Evolutionary conservation across 2,888 invertebrate species (phyloP).

Genomic region (Ornithoptera alexandrae): DNA sequence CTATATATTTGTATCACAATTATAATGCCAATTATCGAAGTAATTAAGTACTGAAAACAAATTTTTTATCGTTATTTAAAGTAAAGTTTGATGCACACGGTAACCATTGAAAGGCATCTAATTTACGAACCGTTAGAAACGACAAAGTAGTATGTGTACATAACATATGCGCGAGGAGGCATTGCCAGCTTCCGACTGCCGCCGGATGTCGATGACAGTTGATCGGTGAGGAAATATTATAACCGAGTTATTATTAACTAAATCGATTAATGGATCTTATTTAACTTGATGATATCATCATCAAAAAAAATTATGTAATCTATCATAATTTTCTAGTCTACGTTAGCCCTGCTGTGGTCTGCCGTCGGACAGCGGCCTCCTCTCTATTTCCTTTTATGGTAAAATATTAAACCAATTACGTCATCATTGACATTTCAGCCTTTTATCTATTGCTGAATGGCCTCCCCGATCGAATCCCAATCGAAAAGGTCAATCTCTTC

Average conservation of each 20-base stretch:
- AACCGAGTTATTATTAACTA: not conserved
- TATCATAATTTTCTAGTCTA: too few relatives aligned
- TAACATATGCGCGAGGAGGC: not conserved
- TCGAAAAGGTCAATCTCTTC: too few relatives aligned
- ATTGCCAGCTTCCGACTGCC: constrained; percentile 15
- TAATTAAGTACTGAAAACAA: too few relatives aligned
- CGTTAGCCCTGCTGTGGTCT: too few relatives aligned
- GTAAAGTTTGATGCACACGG: not conserved
- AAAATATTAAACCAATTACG: too few relatives aligned
- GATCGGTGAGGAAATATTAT: constrained; percentile 1
- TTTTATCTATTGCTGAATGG: too few relatives aligned
- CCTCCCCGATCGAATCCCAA: too few relatives aligned
- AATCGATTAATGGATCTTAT: not conserved
- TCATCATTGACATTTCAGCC: too few relatives aligned
- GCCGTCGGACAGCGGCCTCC: too few relatives aligned
- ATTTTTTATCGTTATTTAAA: not conserved
- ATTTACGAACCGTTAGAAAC: not conserved
- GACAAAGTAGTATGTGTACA: not conserved
- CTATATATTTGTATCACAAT: not conserved
- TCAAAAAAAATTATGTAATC: too few relatives aligned
- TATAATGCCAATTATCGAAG: too few relatives aligned
- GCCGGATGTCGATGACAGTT: constrained; percentile 7
- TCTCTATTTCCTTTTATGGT: too few relatives aligned
- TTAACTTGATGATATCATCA: not conserved
- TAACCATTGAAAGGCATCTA: not conserved